Conservation (phyloP, 2,888 invertebrate genomes). For the Trachelus stipa region DNA sequence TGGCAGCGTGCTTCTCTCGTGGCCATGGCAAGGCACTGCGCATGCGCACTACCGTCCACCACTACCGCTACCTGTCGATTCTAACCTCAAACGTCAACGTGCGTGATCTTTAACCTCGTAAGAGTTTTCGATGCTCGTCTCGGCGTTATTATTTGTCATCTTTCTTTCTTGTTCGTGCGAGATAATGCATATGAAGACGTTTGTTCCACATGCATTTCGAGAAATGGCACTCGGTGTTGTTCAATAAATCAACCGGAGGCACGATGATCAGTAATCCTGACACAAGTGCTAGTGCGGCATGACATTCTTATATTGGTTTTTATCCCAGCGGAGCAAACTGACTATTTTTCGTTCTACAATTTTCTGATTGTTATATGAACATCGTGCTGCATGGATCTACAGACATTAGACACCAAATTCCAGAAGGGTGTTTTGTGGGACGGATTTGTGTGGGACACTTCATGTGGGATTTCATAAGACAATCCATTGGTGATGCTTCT, state of each 20-base stretch:
- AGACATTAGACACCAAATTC: not conserved
- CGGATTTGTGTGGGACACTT: no score
- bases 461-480: not conserved
- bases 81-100: conserved; percentile 60
- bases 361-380: no score
- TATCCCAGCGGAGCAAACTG: not conserved
- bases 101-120: conserved; percentile 24
- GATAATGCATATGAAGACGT: not conserved
- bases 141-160: conserved; percentile 1
- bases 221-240: not conserved
- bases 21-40: not conserved
- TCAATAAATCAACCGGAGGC: not conserved
- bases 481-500: not conserved
- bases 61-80: conserved; percentile 58
- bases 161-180: not conserved
- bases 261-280: not conserved
- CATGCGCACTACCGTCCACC: not conserved
- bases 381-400: not conserved
- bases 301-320: not conserved
- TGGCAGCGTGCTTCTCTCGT: not conserved
- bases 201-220: not conserved
- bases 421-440: no score
- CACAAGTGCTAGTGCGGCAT: not conserved
- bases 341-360: no score
- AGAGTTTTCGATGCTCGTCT: conserved; percentile 1